Evolutionary conservation across 2,113 vertebrate genomes (phyloP).

Genomic region (Myiozetetes cayanensis): DNA sequence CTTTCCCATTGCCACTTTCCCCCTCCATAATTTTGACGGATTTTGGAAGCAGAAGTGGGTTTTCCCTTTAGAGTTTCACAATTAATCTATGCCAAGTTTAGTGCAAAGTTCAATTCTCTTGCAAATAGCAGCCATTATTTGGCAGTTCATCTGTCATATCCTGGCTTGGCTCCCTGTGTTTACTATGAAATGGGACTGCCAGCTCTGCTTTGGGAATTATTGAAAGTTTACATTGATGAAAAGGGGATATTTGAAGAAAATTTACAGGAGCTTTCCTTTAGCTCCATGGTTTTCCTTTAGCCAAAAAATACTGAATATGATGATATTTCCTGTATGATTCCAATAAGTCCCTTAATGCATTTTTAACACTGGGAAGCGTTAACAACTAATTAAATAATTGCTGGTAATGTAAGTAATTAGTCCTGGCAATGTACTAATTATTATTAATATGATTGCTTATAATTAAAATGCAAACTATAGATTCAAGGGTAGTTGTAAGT

Average conservation of each 20-base stretch:
- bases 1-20: not conserved
- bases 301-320: not conserved
- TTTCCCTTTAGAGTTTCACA: constrained; percentile 46
- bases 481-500: not conserved
- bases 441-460: not conserved
- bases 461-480: not conserved
- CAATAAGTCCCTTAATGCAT: not conserved
- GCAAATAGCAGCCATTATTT: constrained; percentile 62
- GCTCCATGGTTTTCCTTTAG: not conserved
- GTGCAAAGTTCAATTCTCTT: constrained; percentile 64
- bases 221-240: constrained; percentile 23
- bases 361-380: not conserved
- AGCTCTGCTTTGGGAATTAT: constrained; percentile 4
- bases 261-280: not conserved
- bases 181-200: constrained; percentile 47
- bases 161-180: constrained; percentile 57
- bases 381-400: not conserved
- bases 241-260: not conserved
- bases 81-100: constrained; percentile 56
- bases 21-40: constrained; percentile 19
- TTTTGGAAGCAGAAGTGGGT: constrained; percentile 39
- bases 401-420: not conserved
- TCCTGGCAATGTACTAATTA: not conserved
- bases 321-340: not conserved
- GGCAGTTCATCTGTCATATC: constrained; percentile 55